Evolutionary conservation across 2,113 vertebrate genomes (phyloP), one percentile per base, ranked within the genome.

Genomic region (Bambusicola thoracicus): DNA sequence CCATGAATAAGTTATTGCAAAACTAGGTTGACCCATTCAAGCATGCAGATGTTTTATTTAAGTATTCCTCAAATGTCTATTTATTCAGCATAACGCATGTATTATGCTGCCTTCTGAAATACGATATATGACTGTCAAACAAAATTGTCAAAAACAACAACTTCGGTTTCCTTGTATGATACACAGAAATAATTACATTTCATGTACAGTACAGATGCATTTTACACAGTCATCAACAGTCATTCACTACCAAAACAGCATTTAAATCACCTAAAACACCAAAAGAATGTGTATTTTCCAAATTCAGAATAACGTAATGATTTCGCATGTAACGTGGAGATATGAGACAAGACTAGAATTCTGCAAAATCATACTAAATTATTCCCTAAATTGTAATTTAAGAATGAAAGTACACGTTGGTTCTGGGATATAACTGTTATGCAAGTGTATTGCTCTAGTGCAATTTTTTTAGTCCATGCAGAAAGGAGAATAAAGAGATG

Each of bases 131-230:
- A 97, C 96, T 96, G 96, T 97, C 95, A 96, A 97, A 97, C 96
- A 93, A 98, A 98, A 98, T 89, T 95, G n/a, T 97, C 90, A 95
- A 96, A 98, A 98, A 98, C 96, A 98, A 98, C 97, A 97, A 97
- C 97, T 97, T 96, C 80, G 81, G 87, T 97, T 98, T 97, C 97
- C 98, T 97, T 97, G 97, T 98, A 98, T 98, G 98, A 98, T 96
- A 98, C 98, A 99, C 96, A 97, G 97, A 98, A 98, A 96, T 98
- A 98, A 98, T 98, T 98, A 98, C 98, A 98, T 97, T 97, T 98
- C 97, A 98, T 97, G 98, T 98, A 99, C 98, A 98, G 96, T 98
- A 98, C 98, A 98, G 97, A 97, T 98, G 98, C 98, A 98, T 98
- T 98, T 98, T 98, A 98, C 98, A 99, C 97, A 97, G 95, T 98